Conservation (phyloP, 2,888 invertebrate genomes). For the Galerucella nymphaeae region DNA sequence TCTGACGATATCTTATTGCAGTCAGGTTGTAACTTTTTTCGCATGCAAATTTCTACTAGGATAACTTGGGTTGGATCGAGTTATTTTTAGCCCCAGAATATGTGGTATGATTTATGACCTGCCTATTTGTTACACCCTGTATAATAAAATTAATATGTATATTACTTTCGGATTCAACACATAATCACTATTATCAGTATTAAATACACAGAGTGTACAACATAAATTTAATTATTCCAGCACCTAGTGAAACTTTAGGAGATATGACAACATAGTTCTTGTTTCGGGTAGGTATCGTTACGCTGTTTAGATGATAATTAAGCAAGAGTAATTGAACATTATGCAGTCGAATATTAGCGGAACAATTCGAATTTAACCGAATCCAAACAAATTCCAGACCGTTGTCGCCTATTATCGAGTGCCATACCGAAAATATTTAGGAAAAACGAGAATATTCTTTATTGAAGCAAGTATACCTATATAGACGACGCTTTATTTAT, state of each 20-base stretch:
- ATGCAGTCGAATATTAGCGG: constrained; percentile 51
- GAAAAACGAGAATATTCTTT: constrained; percentile 3
- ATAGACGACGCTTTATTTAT: no score
- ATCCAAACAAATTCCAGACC: constrained; percentile 3
- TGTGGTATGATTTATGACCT: no score
- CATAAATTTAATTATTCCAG: not conserved
- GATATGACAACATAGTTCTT: constrained; percentile 26
- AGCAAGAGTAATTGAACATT: constrained; percentile 60
- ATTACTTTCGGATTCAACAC: no score
- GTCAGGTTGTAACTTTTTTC: no score
- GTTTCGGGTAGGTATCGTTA: constrained; percentile 31
- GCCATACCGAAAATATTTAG: not conserved
- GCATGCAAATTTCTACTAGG: no score
- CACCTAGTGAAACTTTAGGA: not conserved
- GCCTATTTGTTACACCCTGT: no score
- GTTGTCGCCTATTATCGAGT: not conserved
- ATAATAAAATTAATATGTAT: no score
- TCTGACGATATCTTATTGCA: no score
- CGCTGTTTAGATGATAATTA: constrained; percentile 60
- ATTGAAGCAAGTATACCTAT: not conserved
- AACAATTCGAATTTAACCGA: constrained; percentile 49
- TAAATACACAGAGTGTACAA: no score
- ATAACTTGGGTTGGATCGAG: no score
- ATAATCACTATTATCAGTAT: no score
- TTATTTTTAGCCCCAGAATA: no score